A percentile compares a stretch with the other conserved stretches of the same genome.
Evolutionary conservation across 1,140 invertebrate species (phyloP).

Genomic region (Lepidurus couesii): DNA sequence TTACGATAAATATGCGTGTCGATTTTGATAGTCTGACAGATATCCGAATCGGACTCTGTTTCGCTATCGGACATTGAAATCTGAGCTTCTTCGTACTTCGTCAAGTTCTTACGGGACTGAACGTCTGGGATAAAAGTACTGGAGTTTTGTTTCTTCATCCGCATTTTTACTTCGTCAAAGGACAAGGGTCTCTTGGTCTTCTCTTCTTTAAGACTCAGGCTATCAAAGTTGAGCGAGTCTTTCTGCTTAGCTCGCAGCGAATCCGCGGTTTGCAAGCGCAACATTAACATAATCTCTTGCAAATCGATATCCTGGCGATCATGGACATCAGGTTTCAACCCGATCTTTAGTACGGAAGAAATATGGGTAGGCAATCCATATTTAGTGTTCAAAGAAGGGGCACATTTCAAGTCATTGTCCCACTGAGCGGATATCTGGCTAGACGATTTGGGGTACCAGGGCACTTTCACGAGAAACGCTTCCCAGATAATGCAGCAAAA

Average conservation of each 20-base stretch:
- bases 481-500: conserved; percentile 48
- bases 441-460: conserved; percentile 36
- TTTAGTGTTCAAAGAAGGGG: conserved; percentile 34
- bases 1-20: too few relatives aligned
- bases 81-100: too few relatives aligned
- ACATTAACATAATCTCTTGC: conserved; percentile 40
- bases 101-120: too few relatives aligned
- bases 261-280: conserved; percentile 37
- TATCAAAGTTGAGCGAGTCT: conserved; percentile 37
- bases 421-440: conserved; percentile 30
- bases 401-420: conserved; percentile 35
- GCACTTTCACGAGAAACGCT: conserved; percentile 38
- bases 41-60: too few relatives aligned
- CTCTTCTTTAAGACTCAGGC: conserved; percentile 32
- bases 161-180: not conserved
- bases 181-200: conserved; percentile 27
- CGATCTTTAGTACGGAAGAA: conserved; percentile 36
- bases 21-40: too few relatives aligned
- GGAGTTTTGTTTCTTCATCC: not conserved
- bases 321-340: conserved; percentile 38
- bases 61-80: too few relatives aligned
- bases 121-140: too few relatives aligned
- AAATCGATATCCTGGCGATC: conserved; percentile 40
- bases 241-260: conserved; percentile 34
- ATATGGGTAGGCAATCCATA: conserved; percentile 37